phyloP scores from a whole-genome alignment of 64 coral and sea anemone genomes.

The Montipora efflorescens region DNA sequence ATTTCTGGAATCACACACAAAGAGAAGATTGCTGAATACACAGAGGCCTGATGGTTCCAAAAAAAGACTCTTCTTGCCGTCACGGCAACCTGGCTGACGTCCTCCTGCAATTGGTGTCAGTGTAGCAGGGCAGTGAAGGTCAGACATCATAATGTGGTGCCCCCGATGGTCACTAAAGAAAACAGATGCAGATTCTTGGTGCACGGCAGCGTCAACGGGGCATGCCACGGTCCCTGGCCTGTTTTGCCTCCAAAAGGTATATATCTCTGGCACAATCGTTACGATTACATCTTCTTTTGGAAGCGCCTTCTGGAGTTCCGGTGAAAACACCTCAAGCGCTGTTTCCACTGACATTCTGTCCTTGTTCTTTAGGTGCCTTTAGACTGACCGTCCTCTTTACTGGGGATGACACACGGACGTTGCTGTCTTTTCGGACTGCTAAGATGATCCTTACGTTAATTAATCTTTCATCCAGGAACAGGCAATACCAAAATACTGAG shows the following conservation, averaged over 20 bases:
- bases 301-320: conserved; percentile 2
- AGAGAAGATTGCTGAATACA: neutral
- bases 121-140: conserved; percentile 51
- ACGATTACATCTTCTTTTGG: conserved; percentile 7
- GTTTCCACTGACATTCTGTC: conserved; percentile 76
- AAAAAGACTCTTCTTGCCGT: conserved; percentile 52
- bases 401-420: neutral
- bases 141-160: conserved; percentile 49
- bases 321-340: conserved; percentile 37
- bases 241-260: conserved; percentile 71
- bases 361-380: conserved; percentile 41
- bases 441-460: neutral
- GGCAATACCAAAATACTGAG: conserved; percentile 46
- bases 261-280: conserved; percentile 66
- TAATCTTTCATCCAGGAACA: neutral
- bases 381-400: conserved; percentile 4
- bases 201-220: conserved; percentile 11
- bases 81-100: conserved; percentile 45
- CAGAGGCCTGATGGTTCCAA: conserved; percentile 5
- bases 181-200: conserved; percentile 11
- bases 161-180: conserved; percentile 29
- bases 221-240: neutral
- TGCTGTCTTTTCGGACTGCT: too few relatives aligned
- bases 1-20: too few relatives aligned
- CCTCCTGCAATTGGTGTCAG: conserved; percentile 49